Evolutionary conservation across 2,113 vertebrate genomes (phyloP).

Genomic region (Bombycilla garrulus): DNA sequence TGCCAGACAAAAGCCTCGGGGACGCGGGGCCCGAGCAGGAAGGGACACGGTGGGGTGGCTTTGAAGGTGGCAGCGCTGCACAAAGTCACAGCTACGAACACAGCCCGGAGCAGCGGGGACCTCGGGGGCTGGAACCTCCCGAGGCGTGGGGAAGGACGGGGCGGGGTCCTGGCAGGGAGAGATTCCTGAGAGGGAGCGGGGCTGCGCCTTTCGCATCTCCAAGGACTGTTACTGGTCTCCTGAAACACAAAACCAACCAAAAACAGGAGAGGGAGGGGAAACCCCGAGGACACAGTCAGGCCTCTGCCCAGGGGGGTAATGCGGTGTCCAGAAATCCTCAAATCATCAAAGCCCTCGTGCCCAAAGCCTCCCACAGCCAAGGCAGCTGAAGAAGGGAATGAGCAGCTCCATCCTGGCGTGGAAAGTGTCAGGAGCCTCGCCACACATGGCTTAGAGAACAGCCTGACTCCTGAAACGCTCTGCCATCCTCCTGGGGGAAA

Average conservation of each 20-base stretch:
- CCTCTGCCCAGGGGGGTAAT: accelerated
- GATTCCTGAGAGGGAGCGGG: background rate
- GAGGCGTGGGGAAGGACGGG: background rate
- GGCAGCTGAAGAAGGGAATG: background rate
- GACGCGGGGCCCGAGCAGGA: background rate
- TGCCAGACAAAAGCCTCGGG: background rate
- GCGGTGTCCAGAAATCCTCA: background rate
- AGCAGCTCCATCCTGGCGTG: accelerated
- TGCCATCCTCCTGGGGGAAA: background rate
- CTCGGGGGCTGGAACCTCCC: background rate
- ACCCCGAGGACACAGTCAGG: background rate
- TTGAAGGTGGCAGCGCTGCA: background rate
- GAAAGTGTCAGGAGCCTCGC: background rate
- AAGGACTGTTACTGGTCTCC: background rate
- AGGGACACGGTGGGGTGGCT: background rate
- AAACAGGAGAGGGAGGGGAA: background rate
- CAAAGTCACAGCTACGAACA: background rate
- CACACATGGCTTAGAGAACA: background rate
- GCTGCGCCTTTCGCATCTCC: background rate
- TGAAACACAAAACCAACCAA: background rate
- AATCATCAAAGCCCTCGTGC: background rate
- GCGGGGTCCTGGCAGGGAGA: background rate
- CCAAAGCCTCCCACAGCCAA: background rate
- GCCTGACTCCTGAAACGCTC: background rate
- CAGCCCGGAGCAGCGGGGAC: background rate